A percentile compares a stretch with the other conserved stretches of the same genome.
phyloP scores from a whole-genome alignment of 2,888 invertebrate species.

The Andrena haemorrhoa region DNA sequence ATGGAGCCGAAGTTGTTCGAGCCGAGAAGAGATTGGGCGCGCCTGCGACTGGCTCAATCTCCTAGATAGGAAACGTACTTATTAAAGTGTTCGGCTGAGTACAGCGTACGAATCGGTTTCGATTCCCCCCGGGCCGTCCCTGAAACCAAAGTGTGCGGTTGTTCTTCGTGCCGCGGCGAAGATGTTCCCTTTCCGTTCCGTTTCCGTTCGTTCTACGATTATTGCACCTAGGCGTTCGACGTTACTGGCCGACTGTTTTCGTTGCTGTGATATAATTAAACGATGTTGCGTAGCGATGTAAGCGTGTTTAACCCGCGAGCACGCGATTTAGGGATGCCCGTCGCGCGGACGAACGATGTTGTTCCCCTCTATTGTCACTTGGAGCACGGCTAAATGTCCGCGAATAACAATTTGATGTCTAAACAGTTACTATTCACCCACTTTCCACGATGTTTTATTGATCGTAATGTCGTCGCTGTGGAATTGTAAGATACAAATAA shows the following conservation, averaged over 20 bases:
- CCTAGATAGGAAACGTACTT: not conserved
- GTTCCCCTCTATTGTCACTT: slow-evolving; percentile 29
- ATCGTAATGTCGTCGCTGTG: slow-evolving; percentile 70
- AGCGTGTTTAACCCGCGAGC: slow-evolving; percentile 20
- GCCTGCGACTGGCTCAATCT: not conserved
- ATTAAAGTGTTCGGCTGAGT: not conserved
- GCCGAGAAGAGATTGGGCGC: not conserved
- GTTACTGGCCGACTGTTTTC: slow-evolving; percentile 73
- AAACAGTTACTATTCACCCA: slow-evolving; percentile 40
- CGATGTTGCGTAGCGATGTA: slow-evolving; percentile 56
- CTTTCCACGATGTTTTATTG: slow-evolving; percentile 63
- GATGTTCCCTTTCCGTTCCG: slow-evolving; percentile 3
- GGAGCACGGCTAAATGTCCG: slow-evolving; percentile 45
- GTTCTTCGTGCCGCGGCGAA: slow-evolving; percentile 36
- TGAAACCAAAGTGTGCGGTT: slow-evolving; percentile 28
- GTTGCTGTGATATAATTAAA: slow-evolving; percentile 72
- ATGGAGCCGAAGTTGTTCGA: slow-evolving; percentile 1
- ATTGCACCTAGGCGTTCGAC: slow-evolving; percentile 52
- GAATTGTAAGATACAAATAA: slow-evolving; percentile 72
- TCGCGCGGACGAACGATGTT: slow-evolving; percentile 9
- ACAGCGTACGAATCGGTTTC: slow-evolving; percentile 10
- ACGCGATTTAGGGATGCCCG: slow-evolving; percentile 19
- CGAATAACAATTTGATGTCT: slow-evolving; percentile 51
- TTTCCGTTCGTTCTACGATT: slow-evolving; percentile 31
- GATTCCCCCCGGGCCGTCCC: not conserved